Conservation (phyloP, 2,888 invertebrate species). For the Geophilus truncorum region DNA sequence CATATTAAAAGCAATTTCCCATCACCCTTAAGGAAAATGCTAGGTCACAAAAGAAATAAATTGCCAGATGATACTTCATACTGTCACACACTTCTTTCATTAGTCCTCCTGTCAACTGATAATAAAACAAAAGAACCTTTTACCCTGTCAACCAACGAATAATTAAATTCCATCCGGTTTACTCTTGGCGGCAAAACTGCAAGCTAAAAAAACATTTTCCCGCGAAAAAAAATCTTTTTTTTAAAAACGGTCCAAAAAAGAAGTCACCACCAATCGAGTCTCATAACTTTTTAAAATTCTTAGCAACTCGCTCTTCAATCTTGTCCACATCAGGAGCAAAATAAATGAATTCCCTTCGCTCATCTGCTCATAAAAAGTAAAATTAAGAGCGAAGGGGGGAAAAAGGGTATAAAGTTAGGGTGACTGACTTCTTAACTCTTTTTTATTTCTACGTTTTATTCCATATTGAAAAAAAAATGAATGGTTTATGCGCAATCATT, state of each 20-base stretch:
- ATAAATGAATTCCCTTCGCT: slow-evolving; percentile 7
- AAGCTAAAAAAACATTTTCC: not conserved
- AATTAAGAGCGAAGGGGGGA: not conserved
- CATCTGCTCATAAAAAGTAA: not conserved
- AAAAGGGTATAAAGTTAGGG: not conserved
- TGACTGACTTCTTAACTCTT: not conserved
- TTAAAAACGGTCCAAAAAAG: not conserved
- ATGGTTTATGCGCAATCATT: slow-evolving; percentile 6
- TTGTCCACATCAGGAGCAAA: not conserved
- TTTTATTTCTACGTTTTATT: not conserved
- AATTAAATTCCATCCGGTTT: slow-evolving; percentile 27
- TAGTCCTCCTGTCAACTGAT: slow-evolving; percentile 27
- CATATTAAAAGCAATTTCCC: slow-evolving; percentile 27
- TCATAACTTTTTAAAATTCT: not conserved
- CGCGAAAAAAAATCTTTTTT: not conserved
- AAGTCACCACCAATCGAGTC: not conserved
- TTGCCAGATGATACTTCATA: slow-evolving; percentile 25
- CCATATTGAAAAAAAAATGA: not conserved
- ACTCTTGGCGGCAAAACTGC: not conserved
- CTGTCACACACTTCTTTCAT: slow-evolving; percentile 27
- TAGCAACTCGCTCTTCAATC: slow-evolving; percentile 1
- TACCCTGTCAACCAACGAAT: slow-evolving; percentile 27
- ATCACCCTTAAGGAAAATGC: slow-evolving; percentile 27
- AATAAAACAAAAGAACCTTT: slow-evolving; percentile 27
- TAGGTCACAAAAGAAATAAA: slow-evolving; percentile 24